These are phyloP conservation scores for Abscondita cerata DNA, from an alignment of 2,888 invertebrate species.

Conservation along the genomic window DNA sequence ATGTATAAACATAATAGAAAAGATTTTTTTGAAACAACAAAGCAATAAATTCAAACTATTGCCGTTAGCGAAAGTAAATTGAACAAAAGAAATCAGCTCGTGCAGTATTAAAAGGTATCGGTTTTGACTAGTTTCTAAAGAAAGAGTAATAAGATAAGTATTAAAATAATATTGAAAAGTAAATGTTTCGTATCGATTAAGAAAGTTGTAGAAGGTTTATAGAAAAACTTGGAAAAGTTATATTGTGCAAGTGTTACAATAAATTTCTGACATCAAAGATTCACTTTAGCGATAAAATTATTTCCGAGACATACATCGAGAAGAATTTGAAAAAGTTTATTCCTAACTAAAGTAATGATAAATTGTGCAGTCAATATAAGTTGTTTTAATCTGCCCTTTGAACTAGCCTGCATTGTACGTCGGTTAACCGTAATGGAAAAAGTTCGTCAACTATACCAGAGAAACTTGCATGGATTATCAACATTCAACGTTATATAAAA, in stretches of 20 bases:
- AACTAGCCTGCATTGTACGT: constrained; percentile 50
- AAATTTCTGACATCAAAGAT: constrained; percentile 5
- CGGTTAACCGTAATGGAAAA: constrained; percentile 54
- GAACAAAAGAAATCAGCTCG: too few species aligned
- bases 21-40: too few species aligned
- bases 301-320: constrained; percentile 7
- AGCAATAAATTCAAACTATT: too few species aligned
- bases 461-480: constrained; percentile 52
- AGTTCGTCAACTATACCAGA: constrained; percentile 52
- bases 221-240: constrained; percentile 9
- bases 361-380: constrained; percentile 47
- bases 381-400: constrained; percentile 49
- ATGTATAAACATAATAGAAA: too few species aligned
- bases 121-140: too few species aligned
- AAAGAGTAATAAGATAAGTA: not conserved
- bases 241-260: constrained; percentile 11
- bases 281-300: constrained; percentile 10
- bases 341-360: constrained; percentile 38
- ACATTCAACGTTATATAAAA: constrained; percentile 47
- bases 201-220: constrained; percentile 5
- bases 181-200: not conserved
- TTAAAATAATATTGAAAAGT: constrained; percentile 5
- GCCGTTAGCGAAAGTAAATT: too few species aligned
- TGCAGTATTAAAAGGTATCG: too few species aligned
- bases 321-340: constrained; percentile 7